Conservation (phyloP, 2,888 invertebrate species). For the Empis livida region DNA sequence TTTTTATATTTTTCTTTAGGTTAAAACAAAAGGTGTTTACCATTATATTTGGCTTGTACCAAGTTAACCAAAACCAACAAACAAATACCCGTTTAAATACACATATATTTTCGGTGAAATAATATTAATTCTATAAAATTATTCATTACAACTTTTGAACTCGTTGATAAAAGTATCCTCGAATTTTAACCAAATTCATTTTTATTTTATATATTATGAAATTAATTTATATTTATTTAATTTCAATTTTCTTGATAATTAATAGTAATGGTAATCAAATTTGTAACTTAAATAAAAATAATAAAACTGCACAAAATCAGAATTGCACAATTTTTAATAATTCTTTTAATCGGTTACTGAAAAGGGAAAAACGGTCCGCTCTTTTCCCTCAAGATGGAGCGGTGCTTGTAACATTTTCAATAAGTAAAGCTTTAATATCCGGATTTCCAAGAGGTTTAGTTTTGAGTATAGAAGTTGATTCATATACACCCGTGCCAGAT, state of each 20-base stretch:
- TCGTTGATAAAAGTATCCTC: too few relatives aligned
- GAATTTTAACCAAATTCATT: too few relatives aligned
- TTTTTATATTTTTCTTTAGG: too few relatives aligned
- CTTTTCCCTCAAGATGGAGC: slow-evolving; percentile 20
- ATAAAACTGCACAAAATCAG: neutral
- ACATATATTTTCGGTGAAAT: too few relatives aligned
- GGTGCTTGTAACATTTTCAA: slow-evolving; percentile 18
- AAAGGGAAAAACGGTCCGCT: slow-evolving; percentile 18
- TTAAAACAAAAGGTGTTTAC: too few relatives aligned
- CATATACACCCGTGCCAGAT: slow-evolving; percentile 23
- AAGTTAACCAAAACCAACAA: too few relatives aligned
- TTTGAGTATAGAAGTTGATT: slow-evolving; percentile 21
- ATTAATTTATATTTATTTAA: neutral
- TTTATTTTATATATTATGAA: too few relatives aligned
- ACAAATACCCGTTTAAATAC: too few relatives aligned
- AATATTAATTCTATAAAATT: too few relatives aligned
- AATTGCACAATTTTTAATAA: neutral
- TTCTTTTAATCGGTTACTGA: slow-evolving; percentile 7
- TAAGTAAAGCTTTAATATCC: slow-evolving; percentile 20
- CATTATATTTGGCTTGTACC: too few relatives aligned
- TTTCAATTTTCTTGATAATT: neutral
- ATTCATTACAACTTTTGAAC: too few relatives aligned
- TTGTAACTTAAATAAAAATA: neutral
- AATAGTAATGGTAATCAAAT: neutral
- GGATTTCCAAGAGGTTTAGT: slow-evolving; percentile 20